Conservation (phyloP, 2,888 invertebrate genomes). For the Ormia ochracea region DNA sequence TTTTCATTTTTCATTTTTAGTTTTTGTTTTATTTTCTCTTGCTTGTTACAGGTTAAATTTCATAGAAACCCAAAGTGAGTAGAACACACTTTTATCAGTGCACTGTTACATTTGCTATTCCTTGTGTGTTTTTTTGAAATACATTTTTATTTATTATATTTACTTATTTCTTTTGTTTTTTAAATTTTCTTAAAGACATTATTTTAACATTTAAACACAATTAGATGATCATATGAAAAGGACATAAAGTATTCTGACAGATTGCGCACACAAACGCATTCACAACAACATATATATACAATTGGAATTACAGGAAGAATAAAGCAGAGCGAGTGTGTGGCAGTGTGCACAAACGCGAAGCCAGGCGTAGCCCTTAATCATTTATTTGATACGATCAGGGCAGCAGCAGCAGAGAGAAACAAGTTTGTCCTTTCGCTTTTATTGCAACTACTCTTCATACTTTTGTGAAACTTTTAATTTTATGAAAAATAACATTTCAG, state of each 20-base stretch:
- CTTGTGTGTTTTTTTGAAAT: not conserved
- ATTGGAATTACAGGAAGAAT: not conserved
- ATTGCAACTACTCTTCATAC: too few relatives aligned
- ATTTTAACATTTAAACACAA: conserved; percentile 35
- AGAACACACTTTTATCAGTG: conserved; percentile 14
- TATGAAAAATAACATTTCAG: too few relatives aligned
- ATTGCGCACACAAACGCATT: not conserved
- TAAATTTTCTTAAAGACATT: conserved; percentile 32
- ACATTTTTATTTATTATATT: not conserved
- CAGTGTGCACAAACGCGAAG: not conserved
- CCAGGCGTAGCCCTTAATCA: too few relatives aligned
- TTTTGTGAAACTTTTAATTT: too few relatives aligned
- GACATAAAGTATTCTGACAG: not conserved
- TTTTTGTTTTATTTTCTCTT: not conserved
- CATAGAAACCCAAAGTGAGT: conserved; percentile 57
- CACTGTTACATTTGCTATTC: not conserved
- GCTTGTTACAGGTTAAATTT: conserved; percentile 42
- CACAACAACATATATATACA: not conserved
- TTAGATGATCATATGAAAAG: not conserved
- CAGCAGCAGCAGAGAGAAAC: too few relatives aligned
- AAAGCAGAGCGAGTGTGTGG: not conserved
- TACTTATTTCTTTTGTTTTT: conserved; percentile 1
- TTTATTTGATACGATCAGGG: too few relatives aligned
- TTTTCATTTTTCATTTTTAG: too few relatives aligned
- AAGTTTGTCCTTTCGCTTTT: too few relatives aligned